Base-by-base conservation (phyloP, 2,888 invertebrate species). In the Chymomyza procnemis region DNA sequence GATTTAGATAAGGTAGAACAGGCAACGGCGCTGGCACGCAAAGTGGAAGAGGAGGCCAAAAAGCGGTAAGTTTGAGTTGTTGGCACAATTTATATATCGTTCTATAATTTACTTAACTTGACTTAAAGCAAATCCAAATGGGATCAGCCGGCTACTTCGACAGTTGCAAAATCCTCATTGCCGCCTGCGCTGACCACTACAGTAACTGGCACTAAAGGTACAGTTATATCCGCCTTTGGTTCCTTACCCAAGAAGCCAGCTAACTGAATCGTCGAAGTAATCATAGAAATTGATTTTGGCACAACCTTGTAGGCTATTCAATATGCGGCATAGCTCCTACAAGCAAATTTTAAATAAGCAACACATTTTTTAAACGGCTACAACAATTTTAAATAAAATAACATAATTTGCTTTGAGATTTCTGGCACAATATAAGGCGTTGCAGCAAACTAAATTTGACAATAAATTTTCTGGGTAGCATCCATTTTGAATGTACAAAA, bases 211-310 rank as follows among this genome's bases (percentile, higher is more conserved):
- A 97, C 97, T 3, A 97, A 97, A 90, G 95, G 97, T 16, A 97
- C 97, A 0, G 95, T 97, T 52, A 97, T 98, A 85, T 97, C 97
- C 21, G 97, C 97, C 22, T 97, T 97, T 91, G 97, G 97, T 30
- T 96, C 96, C 16, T 92, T 98, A 77, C 96, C 96, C 8, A 97
- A 97, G 88, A 97, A 97, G 92, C 83, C 89, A 30, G 79, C 80
- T 1, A 79, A 75, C 3, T 90, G 87, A 41, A 41, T 3, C 3
- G 3, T 41, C 12, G 3, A 12, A 12, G 12, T 41, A 41, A 26
- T 26, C 26, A 6, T 26, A 8, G 26, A 26, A 26, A 26, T 8
- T 26, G 6, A n/a, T 26, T 26, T 26, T 8, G 8, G 8, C 26
- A 6, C 6, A 26, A 6, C 8, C 8, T 6, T 8, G 26, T 26